phyloP scores from a whole-genome alignment of 2,888 invertebrate genomes.

The Gastrophysa polygoni region DNA sequence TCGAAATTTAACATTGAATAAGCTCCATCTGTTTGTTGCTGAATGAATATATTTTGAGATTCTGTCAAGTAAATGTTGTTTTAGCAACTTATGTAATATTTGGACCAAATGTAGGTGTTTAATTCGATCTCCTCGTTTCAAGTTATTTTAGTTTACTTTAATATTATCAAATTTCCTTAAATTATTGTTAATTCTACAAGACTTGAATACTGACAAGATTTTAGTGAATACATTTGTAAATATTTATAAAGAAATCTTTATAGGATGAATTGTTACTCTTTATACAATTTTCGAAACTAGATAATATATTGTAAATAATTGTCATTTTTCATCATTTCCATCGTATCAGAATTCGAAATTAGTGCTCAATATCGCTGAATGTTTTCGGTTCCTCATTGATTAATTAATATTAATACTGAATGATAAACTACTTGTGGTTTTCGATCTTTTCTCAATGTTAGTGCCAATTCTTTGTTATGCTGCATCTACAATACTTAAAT shows the following conservation, averaged over 20 bases:
- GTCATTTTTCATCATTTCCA: constrained; percentile 21
- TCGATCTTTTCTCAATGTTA: neutral
- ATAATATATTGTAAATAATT: constrained; percentile 34
- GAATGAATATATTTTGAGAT: neutral
- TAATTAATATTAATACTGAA: neutral
- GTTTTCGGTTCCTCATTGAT: neutral
- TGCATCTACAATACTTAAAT: neutral
- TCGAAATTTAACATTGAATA: too few relatives aligned
- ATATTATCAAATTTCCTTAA: constrained; percentile 37
- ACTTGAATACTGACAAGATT: constrained; percentile 34
- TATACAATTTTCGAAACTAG: constrained; percentile 33
- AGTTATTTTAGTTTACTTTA: constrained; percentile 24
- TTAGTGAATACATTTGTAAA: constrained; percentile 34
- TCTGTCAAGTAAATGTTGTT: constrained; percentile 19
- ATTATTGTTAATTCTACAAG: constrained; percentile 38
- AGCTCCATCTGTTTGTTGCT: too few relatives aligned
- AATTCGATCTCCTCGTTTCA: constrained; percentile 33
- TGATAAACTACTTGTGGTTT: neutral
- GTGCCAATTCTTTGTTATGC: neutral
- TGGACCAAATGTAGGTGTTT: constrained; percentile 39
- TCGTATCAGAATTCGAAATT: constrained; percentile 17
- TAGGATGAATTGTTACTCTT: constrained; percentile 37
- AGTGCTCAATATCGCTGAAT: constrained; percentile 22
- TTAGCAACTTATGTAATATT: constrained; percentile 32
- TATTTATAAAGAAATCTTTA: constrained; percentile 28